These are phyloP conservation scores for Danionella dracula DNA, from an alignment of 2,797 vertebrate species.

Conservation along the genomic window DNA sequence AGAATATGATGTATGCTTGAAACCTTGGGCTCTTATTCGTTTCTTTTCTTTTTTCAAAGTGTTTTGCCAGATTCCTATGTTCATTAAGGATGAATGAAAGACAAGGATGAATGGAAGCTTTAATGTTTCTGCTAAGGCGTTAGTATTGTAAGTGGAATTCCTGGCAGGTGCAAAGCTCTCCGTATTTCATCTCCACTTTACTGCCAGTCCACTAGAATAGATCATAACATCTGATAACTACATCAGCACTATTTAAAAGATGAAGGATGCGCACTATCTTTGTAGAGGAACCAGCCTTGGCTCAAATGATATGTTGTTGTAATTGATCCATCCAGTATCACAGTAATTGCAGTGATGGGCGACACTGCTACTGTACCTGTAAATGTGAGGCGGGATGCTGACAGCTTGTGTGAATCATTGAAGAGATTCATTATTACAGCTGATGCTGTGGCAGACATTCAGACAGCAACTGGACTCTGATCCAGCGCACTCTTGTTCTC, in stretches of 20 bases:
- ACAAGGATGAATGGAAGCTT: constrained; percentile 37
- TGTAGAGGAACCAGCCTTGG: neutral
- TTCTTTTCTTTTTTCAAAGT: neutral
- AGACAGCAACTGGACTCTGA: constrained; percentile 27
- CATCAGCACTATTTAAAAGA: constrained; percentile 26
- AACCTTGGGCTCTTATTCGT: too few species aligned
- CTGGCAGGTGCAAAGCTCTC: constrained; percentile 24
- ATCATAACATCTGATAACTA: constrained; percentile 26
- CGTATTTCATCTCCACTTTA: constrained; percentile 27
- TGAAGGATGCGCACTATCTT: neutral
- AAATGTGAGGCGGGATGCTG: constrained; percentile 11
- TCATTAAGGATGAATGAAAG: neutral
- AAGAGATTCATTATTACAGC: constrained; percentile 42
- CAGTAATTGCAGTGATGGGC: constrained; percentile 25
- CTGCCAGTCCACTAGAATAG: constrained; percentile 26
- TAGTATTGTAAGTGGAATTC: constrained; percentile 25
- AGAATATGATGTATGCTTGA: too few species aligned
- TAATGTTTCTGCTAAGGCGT: constrained; percentile 35
- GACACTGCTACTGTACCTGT: constrained; percentile 26
- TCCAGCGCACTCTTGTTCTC: neutral
- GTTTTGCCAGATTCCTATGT: neutral
- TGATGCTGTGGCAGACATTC: constrained; percentile 28
- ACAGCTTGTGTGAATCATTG: constrained; percentile 36
- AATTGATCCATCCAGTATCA: constrained; percentile 32
- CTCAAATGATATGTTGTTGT: constrained; percentile 24